phyloP scores from a whole-genome alignment of 1,140 invertebrate species.

The Vanessa tameamea region DNA sequence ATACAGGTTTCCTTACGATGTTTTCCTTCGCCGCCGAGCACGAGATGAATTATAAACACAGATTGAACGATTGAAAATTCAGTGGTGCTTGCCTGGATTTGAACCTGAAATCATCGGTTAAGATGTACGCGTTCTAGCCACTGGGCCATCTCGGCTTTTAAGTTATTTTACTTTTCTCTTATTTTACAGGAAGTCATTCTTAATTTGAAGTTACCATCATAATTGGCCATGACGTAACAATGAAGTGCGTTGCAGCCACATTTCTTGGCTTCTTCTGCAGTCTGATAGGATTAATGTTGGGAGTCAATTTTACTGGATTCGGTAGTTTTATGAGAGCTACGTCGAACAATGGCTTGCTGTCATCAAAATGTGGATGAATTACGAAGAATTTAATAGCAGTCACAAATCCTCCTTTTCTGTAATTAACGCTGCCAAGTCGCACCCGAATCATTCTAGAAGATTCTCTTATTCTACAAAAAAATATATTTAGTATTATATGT shows the following conservation, averaged over 20 bases:
- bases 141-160: too few species aligned
- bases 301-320: slow-evolving; percentile 43
- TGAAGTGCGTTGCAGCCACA: slow-evolving; percentile 49
- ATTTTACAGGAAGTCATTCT: too few species aligned
- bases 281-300: slow-evolving; percentile 49
- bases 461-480: slow-evolving; percentile 46
- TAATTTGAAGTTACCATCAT: slow-evolving; percentile 21
- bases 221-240: slow-evolving; percentile 51
- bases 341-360: slow-evolving; percentile 56
- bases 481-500: too few species aligned
- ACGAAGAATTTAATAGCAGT: slow-evolving; percentile 55
- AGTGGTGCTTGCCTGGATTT: too few species aligned
- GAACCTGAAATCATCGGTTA: too few species aligned
- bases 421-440: slow-evolving; percentile 59
- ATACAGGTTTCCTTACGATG: too few species aligned
- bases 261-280: slow-evolving; percentile 33
- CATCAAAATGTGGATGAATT: slow-evolving; percentile 64
- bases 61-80: too few species aligned
- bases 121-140: too few species aligned
- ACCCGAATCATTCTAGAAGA: slow-evolving; percentile 49
- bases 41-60: too few species aligned
- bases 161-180: too few species aligned
- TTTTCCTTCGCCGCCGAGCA: too few species aligned
- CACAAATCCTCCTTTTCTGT: slow-evolving; percentile 56
- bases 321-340: slow-evolving; percentile 57